A percentile compares a stretch with the other conserved stretches of the same genome.
These are phyloP conservation scores for Yasuhikotakia modesta DNA, from an alignment of 2,797 vertebrate genomes.

Conservation along the genomic window DNA sequence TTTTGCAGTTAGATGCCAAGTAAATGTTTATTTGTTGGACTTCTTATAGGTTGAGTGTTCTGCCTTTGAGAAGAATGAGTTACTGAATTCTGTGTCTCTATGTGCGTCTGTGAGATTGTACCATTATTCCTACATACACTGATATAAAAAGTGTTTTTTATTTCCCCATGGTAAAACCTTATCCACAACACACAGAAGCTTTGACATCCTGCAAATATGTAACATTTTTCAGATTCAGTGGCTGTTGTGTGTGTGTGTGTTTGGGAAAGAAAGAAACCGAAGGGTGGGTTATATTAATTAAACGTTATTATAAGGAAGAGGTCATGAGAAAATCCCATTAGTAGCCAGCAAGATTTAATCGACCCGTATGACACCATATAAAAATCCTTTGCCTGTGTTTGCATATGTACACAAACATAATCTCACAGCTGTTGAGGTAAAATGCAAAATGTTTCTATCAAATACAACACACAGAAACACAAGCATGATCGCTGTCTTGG, in stretches of 20 bases:
- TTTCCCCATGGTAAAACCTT: conserved; percentile 8
- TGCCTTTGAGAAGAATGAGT: conserved; percentile 14
- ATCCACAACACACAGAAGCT: not conserved
- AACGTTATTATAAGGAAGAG: conserved; percentile 69
- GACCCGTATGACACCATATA: conserved; percentile 67
- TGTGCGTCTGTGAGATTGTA: not conserved
- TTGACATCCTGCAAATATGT: not conserved
- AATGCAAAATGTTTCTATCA: not conserved
- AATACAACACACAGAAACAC: conserved; percentile 19
- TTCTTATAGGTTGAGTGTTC: conserved; percentile 12
- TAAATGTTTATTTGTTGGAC: conserved; percentile 29
- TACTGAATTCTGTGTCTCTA: conserved; percentile 8
- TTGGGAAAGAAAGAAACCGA: conserved; percentile 47
- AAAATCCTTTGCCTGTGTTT: not conserved
- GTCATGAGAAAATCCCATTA: conserved; percentile 67
- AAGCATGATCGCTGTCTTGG: conserved; percentile 16
- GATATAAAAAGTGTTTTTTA: not conserved
- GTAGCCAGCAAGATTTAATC: conserved; percentile 77
- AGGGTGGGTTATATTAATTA: conserved; percentile 66
- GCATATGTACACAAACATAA: not conserved
- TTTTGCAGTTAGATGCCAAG: conserved; percentile 42
- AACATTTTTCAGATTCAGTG: conserved; percentile 11
- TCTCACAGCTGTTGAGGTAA: conserved; percentile 16
- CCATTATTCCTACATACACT: conserved; percentile 9
- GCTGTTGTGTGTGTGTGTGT: no score